Conservation (phyloP, 2,113 vertebrate species). For the Callospermophilus lateralis region DNA sequence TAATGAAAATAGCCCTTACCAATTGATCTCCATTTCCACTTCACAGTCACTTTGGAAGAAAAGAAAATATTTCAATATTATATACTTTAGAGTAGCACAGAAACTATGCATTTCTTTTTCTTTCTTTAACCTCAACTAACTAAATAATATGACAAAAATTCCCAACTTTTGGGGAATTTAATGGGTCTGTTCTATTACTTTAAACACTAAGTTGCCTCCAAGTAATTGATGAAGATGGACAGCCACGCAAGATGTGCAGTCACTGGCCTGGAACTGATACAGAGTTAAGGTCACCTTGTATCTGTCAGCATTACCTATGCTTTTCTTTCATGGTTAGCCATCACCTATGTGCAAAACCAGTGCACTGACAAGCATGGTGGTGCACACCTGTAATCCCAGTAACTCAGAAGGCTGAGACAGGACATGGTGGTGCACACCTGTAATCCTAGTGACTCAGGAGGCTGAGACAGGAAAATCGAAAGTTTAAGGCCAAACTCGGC, state of each 20-base stretch:
- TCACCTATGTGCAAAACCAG: not conserved
- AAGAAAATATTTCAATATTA: not conserved
- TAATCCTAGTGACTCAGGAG: no score
- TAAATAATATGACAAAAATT: not conserved
- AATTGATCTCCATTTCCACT: not conserved
- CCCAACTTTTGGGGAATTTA: not conserved
- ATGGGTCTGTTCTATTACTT: not conserved
- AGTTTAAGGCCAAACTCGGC: no score
- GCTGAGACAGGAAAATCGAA: no score
- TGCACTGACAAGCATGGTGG: no score
- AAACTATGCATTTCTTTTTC: not conserved
- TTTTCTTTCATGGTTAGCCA: not conserved
- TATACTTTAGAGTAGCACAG: not conserved
- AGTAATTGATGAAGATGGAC: not conserved
- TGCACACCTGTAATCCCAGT: no score
- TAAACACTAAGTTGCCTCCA: not conserved
- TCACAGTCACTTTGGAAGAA: slow-evolving; percentile 4
- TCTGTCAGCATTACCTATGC: not conserved
- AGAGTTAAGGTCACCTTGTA: not conserved
- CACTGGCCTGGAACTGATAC: not conserved
- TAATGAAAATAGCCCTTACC: not conserved
- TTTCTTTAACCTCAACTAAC: not conserved
- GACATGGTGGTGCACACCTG: no score
- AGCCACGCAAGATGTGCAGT: not conserved
- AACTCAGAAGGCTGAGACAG: no score